These are phyloP conservation scores for Pharmacophagus antenor DNA, from an alignment of 2,888 invertebrate species.

Conservation along the genomic window DNA sequence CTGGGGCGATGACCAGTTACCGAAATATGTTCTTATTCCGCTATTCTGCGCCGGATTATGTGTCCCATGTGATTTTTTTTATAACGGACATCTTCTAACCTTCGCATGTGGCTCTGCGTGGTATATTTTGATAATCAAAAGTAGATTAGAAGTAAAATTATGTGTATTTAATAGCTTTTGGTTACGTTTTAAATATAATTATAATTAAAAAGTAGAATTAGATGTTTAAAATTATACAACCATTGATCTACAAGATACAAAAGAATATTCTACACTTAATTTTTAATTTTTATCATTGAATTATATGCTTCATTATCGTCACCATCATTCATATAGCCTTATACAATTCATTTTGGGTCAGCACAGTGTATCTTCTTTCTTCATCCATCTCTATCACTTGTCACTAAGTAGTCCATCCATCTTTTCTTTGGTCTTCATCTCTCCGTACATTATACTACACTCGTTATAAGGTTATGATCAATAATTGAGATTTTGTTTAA, in stretches of 20 bases:
- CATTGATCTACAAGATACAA: neutral
- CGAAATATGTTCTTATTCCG: slow-evolving; percentile 36
- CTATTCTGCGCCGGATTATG: slow-evolving; percentile 23
- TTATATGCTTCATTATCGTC: too few relatives aligned
- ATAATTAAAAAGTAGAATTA: neutral
- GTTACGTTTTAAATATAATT: neutral
- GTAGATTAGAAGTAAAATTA: neutral
- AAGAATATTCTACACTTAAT: neutral
- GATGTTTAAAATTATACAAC: neutral
- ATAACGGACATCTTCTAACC: slow-evolving; percentile 19
- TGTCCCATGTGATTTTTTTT: slow-evolving; percentile 16
- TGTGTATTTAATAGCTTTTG: neutral
- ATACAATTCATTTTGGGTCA: too few relatives aligned
- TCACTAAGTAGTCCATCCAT: too few relatives aligned
- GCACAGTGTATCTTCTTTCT: too few relatives aligned
- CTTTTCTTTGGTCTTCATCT: too few relatives aligned
- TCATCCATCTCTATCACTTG: too few relatives aligned
- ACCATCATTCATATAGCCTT: too few relatives aligned
- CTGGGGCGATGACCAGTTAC: slow-evolving; percentile 43
- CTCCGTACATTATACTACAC: too few relatives aligned
- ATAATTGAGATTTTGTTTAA: too few relatives aligned
- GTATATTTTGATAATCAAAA: slow-evolving; percentile 14
- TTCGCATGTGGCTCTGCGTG: slow-evolving; percentile 11
- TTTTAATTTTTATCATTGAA: neutral
- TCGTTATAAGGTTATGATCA: too few relatives aligned